phyloP scores from a whole-genome alignment of 2,113 vertebrate species.

The Ardeotis arabs region DNA sequence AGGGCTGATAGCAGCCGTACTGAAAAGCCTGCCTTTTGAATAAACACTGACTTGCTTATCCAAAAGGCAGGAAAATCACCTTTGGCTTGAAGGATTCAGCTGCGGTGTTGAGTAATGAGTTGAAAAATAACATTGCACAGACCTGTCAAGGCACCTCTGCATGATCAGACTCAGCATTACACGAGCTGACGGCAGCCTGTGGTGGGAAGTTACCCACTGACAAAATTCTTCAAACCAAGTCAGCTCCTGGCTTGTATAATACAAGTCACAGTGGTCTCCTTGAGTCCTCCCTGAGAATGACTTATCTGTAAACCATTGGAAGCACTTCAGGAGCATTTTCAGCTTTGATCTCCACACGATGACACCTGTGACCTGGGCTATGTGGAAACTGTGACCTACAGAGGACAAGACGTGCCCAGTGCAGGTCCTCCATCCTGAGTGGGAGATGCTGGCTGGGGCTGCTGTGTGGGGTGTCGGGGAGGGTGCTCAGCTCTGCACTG shows the following conservation, averaged over 20 bases:
- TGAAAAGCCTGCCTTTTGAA: neutral
- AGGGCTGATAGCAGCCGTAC: neutral
- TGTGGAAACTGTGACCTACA: neutral
- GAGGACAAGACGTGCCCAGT: neutral
- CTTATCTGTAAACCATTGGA: neutral
- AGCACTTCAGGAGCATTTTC: neutral
- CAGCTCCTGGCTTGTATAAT: neutral
- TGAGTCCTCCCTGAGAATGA: neutral
- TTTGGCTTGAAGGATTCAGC: slow-evolving; percentile 39
- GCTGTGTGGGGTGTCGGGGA: neutral
- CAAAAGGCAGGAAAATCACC: slow-evolving; percentile 43
- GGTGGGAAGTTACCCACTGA: slow-evolving; percentile 5
- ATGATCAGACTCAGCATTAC: slow-evolving; percentile 13
- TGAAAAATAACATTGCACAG: slow-evolving; percentile 58
- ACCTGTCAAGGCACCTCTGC: slow-evolving; percentile 38
- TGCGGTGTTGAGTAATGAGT: slow-evolving; percentile 43
- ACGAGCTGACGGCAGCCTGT: neutral
- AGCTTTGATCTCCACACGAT: neutral
- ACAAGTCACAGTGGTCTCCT: neutral
- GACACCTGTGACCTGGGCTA: neutral
- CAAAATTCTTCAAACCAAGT: slow-evolving; percentile 5
- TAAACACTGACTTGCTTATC: slow-evolving; percentile 39
- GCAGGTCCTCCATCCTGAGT: neutral
- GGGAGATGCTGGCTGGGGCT: neutral
- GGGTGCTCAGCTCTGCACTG: neutral